Conservation (phyloP, 2,113 vertebrate species). For the Lagopus muta region DNA sequence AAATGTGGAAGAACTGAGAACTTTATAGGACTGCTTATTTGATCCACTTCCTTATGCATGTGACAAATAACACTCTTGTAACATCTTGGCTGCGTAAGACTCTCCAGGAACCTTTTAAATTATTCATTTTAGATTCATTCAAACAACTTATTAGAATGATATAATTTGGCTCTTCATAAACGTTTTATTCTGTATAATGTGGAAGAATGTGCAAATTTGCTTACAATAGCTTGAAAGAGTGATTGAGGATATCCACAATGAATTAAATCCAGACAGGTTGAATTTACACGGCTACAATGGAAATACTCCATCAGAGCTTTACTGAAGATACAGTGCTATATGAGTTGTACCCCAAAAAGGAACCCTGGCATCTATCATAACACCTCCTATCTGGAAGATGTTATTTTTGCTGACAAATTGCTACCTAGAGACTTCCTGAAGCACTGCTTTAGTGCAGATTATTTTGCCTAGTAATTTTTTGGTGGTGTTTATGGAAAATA, state of each 20-base stretch:
- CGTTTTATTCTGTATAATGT: neutral
- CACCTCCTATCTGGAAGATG: neutral
- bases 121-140: neutral
- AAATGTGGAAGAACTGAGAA: neutral
- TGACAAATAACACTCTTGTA: neutral
- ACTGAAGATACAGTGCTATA: neutral
- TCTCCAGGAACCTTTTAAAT: neutral
- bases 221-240: neutral
- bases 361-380: neutral
- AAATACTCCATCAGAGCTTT: neutral
- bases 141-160: neutral
- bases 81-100: neutral
- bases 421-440: neutral
- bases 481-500: neutral
- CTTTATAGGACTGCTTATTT: neutral
- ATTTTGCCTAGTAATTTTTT: neutral
- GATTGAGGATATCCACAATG: neutral
- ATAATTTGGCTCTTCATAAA: neutral
- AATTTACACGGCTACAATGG: neutral
- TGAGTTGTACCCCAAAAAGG: neutral
- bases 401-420: neutral
- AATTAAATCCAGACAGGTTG: neutral
- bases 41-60: neutral
- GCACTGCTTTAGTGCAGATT: neutral
- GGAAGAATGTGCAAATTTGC: neutral